Base-by-base conservation (phyloP, 2,797 vertebrate genomes). In the Spheniscus humboldti region DNA sequence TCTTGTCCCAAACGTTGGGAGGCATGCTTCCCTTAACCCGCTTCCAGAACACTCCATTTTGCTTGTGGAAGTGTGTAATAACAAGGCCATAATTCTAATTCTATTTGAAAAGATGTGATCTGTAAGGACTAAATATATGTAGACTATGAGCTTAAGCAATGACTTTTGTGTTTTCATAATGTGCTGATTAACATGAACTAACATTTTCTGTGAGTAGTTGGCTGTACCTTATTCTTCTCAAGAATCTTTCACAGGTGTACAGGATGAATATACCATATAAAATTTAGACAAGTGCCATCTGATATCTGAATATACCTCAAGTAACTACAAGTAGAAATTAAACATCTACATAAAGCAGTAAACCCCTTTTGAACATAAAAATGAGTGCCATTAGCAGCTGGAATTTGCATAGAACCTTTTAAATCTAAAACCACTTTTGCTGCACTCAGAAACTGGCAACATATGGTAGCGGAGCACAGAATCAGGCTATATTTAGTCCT, bases 341-440 rank as follows among this genome's bases (percentile, higher is more conserved):
- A 96, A 83, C 39, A 67, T 86, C 93, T 92, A 64, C 56, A 83
- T 39, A 69, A 93, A 91, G 35, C 53, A 68, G 25, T 50, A 90
- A 78, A 79, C 53, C 37, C 35, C 80, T 95, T 75, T 80, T 90
- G 76, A 76, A 92, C 35, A 81, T 75, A 92, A 95, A 96, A 95
- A 93, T 13, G 20, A 76, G 28, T 64, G 45, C 71, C 71, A 92
- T 95, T 86, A 95, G 81, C 80, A 89, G 56, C 72, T 89, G 72
- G 74, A 91, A 86, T 93, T 95, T 92, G 64, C 85, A 94, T 18
- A 86, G 45, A 81, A 64, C 47, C 83, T 96, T 96, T 94, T 50
- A 90, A 87, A 81, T 79, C 56, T 72, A 73, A 87, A 91, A 11
- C 45, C 25, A 63, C 48, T 92, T 94, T 88, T 88, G 20, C 31